Percentiles rank a stretch among this genome's conserved stretches.
Evolutionary conservation across 2,797 vertebrate species (phyloP).

Genomic region (Coccyzus lansbergi): DNA sequence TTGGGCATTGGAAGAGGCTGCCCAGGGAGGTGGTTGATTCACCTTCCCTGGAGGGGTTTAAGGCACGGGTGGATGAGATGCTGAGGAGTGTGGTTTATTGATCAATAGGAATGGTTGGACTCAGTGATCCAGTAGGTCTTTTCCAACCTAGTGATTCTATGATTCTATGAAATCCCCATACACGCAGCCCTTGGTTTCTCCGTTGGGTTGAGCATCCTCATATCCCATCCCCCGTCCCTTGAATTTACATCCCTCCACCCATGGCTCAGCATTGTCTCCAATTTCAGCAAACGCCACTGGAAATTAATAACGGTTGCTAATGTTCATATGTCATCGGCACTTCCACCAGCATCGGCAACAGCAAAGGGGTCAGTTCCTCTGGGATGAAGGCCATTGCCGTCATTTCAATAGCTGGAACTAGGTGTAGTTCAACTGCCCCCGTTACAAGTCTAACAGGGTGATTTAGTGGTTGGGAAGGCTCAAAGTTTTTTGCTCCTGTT

Average conservation of each 20-base stretch:
- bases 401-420: slow-evolving; percentile 75
- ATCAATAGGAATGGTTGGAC: no score
- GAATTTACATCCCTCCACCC: background rate
- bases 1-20: no score
- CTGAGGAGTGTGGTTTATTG: no score
- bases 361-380: slow-evolving; percentile 62
- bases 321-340: background rate
- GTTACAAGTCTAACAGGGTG: background rate
- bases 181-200: background rate
- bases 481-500: background rate
- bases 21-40: no score
- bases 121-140: no score
- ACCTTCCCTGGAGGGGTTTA: no score
- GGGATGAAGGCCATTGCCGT: background rate
- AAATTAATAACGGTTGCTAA: background rate
- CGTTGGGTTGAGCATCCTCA: background rate
- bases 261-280: background rate
- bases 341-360: background rate
- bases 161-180: background rate
- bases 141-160: no score
- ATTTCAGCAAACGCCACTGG: background rate
- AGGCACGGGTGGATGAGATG: no score
- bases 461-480: slow-evolving; percentile 42
- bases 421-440: slow-evolving; percentile 52
- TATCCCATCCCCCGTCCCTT: background rate